Evolutionary conservation across 2,888 invertebrate species (phyloP).

Genomic region (Mantis religiosa): DNA sequence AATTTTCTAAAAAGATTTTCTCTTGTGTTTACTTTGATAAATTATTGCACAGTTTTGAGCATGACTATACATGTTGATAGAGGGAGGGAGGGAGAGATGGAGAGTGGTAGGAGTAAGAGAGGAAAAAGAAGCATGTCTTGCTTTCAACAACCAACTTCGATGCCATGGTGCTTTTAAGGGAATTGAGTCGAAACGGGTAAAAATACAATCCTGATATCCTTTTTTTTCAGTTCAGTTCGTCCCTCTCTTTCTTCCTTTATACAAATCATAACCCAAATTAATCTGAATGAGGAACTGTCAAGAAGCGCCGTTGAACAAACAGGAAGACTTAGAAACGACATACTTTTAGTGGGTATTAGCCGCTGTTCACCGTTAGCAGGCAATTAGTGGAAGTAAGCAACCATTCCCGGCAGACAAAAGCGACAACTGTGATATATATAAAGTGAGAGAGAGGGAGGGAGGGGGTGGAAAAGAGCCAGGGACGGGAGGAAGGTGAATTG

Average conservation of each 20-base stretch:
- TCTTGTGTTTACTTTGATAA: background rate
- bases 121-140: background rate
- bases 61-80: background rate
- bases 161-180: conserved; percentile 22
- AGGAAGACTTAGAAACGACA: background rate
- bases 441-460: too few species aligned
- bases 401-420: conserved; percentile 6
- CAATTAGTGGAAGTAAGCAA: conserved; percentile 21
- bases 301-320: conserved; percentile 2
- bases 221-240: background rate
- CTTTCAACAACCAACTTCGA: background rate
- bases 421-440: background rate
- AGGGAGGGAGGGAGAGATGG: too few species aligned
- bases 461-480: background rate
- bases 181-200: conserved; percentile 23
- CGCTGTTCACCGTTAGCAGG: conserved; percentile 4
- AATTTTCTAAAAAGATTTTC: too few species aligned
- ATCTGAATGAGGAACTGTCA: conserved; percentile 20
- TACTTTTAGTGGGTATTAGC: conserved; percentile 2
- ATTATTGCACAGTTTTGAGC: background rate
- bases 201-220: background rate
- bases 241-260: background rate
- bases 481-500: background rate
- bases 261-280: conserved; percentile 26
- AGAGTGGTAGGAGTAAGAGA: background rate